These are phyloP conservation scores for Ambastaia sidthimunki DNA, from an alignment of 2,797 vertebrate species.

Conservation along the genomic window DNA sequence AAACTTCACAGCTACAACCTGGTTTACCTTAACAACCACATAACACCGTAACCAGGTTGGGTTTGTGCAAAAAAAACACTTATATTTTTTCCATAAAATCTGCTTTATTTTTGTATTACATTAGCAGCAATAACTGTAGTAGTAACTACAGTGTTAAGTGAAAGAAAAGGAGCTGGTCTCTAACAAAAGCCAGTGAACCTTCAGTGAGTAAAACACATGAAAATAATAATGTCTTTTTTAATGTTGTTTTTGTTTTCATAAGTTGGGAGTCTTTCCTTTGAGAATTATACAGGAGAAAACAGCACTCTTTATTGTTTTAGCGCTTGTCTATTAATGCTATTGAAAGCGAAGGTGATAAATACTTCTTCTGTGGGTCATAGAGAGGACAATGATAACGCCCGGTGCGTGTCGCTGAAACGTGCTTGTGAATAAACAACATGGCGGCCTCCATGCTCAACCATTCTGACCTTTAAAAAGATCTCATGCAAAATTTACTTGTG, in stretches of 20 bases:
- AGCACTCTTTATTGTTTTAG: background rate
- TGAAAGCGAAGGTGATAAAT: background rate
- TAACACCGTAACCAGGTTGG: background rate
- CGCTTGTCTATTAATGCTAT: too few relatives aligned
- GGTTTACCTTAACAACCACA: background rate
- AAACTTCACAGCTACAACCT: too few relatives aligned
- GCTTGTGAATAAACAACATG: conserved; percentile 74
- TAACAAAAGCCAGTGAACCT: conserved; percentile 23
- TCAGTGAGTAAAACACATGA: background rate
- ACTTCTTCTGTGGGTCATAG: background rate
- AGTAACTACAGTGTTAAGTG: background rate
- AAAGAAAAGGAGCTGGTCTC: background rate
- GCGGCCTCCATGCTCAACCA: conserved; percentile 82
- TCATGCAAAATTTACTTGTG: conserved; percentile 45
- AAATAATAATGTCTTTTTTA: background rate
- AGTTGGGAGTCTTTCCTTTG: background rate
- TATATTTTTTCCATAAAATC: background rate
- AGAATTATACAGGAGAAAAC: too few relatives aligned
- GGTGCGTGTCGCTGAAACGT: conserved; percentile 36
- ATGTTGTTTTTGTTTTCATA: background rate
- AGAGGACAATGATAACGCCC: conserved; percentile 41
- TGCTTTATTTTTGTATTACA: background rate
- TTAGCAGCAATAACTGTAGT: background rate
- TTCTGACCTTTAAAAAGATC: conserved; percentile 82
- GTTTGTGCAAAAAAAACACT: background rate